Percentiles rank a stretch among this genome's conserved stretches.
Conservation (phyloP, 2,888 invertebrate species). For the Sinohyriopsis cumingii region DNA sequence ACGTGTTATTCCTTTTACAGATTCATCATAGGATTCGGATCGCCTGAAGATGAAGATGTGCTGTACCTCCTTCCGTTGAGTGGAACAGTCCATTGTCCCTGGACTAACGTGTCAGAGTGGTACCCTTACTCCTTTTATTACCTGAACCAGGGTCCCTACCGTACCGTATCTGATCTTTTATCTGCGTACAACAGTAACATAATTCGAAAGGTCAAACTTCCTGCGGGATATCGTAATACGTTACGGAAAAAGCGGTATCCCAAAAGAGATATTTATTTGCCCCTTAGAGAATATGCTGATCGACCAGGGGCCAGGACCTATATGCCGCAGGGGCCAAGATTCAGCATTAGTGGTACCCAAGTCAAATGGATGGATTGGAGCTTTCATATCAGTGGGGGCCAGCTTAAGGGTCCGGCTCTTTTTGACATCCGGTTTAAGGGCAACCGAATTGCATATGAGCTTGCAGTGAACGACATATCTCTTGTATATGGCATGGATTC, state of each 20-base stretch:
- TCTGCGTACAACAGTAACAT: constrained; percentile 27
- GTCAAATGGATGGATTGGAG: constrained; percentile 57
- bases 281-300: constrained; percentile 32
- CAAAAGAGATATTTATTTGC: constrained; percentile 21
- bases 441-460: constrained; percentile 54
- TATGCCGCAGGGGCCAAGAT: constrained; percentile 48
- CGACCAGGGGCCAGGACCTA: constrained; percentile 43
- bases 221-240: constrained; percentile 33
- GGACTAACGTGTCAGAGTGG: constrained; percentile 41
- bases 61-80: constrained; percentile 44
- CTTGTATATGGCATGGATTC: constrained; percentile 50
- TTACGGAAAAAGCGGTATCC: constrained; percentile 35
- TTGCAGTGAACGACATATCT: constrained; percentile 50
- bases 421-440: constrained; percentile 47
- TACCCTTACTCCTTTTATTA: constrained; percentile 43
- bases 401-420: constrained; percentile 43
- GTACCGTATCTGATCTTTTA: constrained; percentile 28
- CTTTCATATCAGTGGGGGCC: constrained; percentile 46
- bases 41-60: constrained; percentile 31
- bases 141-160: constrained; percentile 49
- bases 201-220: constrained; percentile 33
- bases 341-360: constrained; percentile 41
- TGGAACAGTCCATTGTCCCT: constrained; percentile 38
- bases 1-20: no score
- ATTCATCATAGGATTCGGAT: constrained; percentile 15